Conservation (phyloP, 2,888 invertebrate species). For the Hecatera dysodea region DNA sequence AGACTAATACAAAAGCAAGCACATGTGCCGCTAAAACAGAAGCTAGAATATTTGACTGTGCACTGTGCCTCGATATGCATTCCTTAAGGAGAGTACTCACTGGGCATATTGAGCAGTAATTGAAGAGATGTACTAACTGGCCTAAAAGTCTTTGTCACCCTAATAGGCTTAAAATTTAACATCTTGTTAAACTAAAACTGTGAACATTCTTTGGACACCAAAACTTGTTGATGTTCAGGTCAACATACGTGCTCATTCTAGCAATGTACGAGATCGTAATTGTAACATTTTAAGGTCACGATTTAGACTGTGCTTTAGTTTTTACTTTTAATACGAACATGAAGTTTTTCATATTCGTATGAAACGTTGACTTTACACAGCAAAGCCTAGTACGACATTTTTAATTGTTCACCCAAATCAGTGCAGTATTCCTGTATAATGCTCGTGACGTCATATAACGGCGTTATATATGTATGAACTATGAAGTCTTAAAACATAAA, state of each 20-base stretch:
- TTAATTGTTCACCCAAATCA: no score
- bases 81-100: constrained; percentile 15
- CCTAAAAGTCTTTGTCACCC: not conserved
- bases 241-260: not conserved
- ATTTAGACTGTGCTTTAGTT: not conserved
- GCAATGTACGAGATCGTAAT: not conserved
- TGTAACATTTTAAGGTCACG: not conserved
- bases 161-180: not conserved
- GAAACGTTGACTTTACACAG: not conserved
- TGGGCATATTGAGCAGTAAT: not conserved
- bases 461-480: no score
- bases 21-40: not conserved
- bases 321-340: not conserved
- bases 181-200: not conserved
- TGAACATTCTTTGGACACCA: not conserved
- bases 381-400: no score
- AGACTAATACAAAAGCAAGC: constrained; percentile 19
- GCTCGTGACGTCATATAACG: no score
- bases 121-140: not conserved
- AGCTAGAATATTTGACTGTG: constrained; percentile 19
- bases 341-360: not conserved
- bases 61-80: constrained; percentile 9
- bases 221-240: not conserved
- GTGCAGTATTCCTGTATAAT: no score
- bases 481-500: no score